Conservation (phyloP, 2,888 invertebrate genomes). For the Parasteatoda lunata region DNA sequence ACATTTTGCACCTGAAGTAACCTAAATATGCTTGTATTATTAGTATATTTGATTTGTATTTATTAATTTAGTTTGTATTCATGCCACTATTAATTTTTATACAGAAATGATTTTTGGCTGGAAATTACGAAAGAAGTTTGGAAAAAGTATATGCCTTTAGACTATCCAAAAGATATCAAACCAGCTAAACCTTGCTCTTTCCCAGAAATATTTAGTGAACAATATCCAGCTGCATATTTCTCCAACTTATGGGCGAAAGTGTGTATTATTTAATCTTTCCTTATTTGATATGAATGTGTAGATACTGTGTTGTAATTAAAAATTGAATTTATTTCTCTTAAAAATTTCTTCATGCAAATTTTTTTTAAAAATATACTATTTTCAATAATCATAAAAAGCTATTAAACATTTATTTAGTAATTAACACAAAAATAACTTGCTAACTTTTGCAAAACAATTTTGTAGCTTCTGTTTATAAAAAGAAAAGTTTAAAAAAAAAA, state of each 20-base stretch:
- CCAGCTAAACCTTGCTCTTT: slow-evolving; percentile 92
- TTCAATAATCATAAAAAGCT: too few relatives aligned
- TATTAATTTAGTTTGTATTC: too few relatives aligned
- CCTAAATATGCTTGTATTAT: not conserved
- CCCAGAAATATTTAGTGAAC: slow-evolving; percentile 86
- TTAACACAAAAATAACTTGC: too few relatives aligned
- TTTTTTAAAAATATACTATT: too few relatives aligned
- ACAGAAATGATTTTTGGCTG: slow-evolving; percentile 79
- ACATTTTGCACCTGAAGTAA: not conserved
- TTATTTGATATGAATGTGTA: not conserved
- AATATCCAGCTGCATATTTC: slow-evolving; percentile 90
- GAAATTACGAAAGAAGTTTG: slow-evolving; percentile 85
- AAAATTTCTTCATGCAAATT: too few relatives aligned
- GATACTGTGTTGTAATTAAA: not conserved
- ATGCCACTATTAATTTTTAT: not conserved
- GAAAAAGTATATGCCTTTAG: slow-evolving; percentile 83
- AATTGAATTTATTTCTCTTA: not conserved
- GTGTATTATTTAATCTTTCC: not conserved
- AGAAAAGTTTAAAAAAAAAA: too few relatives aligned
- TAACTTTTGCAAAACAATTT: too few relatives aligned
- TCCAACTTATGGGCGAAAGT: slow-evolving; percentile 85
- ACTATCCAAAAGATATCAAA: slow-evolving; percentile 82
- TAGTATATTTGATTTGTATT: not conserved
- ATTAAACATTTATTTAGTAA: too few relatives aligned
- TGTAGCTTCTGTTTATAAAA: too few relatives aligned